These are phyloP conservation scores for Hydrotaea cyrtoneurina DNA, from an alignment of 2,888 invertebrate genomes.

Conservation along the genomic window DNA sequence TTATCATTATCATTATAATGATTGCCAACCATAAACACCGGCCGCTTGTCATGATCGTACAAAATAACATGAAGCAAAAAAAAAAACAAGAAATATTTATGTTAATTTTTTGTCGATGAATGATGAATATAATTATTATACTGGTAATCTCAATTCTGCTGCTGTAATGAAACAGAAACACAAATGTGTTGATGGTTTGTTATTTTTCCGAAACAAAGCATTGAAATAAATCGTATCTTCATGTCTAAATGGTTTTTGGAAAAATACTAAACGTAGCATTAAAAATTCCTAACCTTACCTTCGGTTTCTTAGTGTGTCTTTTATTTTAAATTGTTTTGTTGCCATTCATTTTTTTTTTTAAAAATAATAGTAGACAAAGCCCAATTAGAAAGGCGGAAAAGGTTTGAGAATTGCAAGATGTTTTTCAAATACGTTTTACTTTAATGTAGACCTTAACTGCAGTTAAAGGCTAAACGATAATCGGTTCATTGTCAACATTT, in stretches of 20 bases:
- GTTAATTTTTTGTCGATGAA: conserved; percentile 45
- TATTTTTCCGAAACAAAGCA: too few relatives aligned
- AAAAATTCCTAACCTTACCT: conserved; percentile 55
- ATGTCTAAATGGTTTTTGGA: conserved; percentile 26
- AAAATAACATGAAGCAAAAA: background rate
- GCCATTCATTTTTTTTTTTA: background rate
- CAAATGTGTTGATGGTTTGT: too few relatives aligned
- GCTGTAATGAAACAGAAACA: conserved; percentile 43
- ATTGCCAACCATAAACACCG: conserved; percentile 34
- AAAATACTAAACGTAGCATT: conserved; percentile 3
- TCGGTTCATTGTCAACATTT: background rate
- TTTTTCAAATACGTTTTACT: background rate
- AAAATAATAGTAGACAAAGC: background rate
- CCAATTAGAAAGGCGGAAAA: conserved; percentile 49
- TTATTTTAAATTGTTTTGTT: background rate
- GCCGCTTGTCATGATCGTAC: conserved; percentile 1
- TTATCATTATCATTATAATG: conserved; percentile 3
- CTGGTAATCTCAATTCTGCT: background rate
- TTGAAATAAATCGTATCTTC: background rate
- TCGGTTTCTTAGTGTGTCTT: too few relatives aligned
- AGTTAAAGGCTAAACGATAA: background rate
- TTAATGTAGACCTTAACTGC: background rate
- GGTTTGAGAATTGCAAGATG: background rate
- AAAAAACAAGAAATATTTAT: conserved; percentile 29
- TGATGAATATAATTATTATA: conserved; percentile 12